Evolutionary conservation across 2,113 vertebrate genomes (phyloP).

Genomic region (Sinocyclocheilus maitianheensis): DNA sequence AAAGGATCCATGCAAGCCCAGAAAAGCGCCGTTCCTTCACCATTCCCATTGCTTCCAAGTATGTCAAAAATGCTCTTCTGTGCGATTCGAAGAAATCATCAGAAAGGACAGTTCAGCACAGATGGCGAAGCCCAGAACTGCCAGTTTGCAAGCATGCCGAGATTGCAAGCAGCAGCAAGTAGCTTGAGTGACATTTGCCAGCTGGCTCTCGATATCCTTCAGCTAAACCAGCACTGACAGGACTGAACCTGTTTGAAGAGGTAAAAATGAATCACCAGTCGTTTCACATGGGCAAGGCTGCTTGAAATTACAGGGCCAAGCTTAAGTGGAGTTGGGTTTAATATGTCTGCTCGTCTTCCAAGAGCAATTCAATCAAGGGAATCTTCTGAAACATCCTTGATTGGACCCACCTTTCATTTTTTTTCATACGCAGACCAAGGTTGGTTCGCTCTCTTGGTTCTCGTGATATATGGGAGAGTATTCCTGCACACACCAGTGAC

Average conservation of each 20-base stretch:
- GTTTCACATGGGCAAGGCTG: slow-evolving; percentile 29
- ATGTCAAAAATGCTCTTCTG: background rate
- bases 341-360: background rate
- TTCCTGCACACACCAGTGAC: slow-evolving; percentile 43
- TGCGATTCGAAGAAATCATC: background rate
- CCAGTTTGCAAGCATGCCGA: slow-evolving; percentile 14
- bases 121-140: background rate
- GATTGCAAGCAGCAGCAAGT: slow-evolving; percentile 14
- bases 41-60: background rate
- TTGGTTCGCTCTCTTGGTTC: background rate
- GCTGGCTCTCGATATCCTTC: slow-evolving; percentile 14
- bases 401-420: background rate
- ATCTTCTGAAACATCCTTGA: slow-evolving; percentile 25
- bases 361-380: slow-evolving; percentile 17
- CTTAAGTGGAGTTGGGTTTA: slow-evolving; percentile 39
- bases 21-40: background rate
- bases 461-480: slow-evolving; percentile 26
- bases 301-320: background rate
- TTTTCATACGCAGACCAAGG: slow-evolving; percentile 2
- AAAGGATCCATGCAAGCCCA: background rate
- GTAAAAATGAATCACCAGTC: slow-evolving; percentile 33
- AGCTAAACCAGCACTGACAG: slow-evolving; percentile 25
- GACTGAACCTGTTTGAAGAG: slow-evolving; percentile 20
- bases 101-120: slow-evolving; percentile 20
- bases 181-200: slow-evolving; percentile 37